Evolutionary conservation across 2,113 vertebrate species (phyloP).

Genomic region (Albula glossodonta): DNA sequence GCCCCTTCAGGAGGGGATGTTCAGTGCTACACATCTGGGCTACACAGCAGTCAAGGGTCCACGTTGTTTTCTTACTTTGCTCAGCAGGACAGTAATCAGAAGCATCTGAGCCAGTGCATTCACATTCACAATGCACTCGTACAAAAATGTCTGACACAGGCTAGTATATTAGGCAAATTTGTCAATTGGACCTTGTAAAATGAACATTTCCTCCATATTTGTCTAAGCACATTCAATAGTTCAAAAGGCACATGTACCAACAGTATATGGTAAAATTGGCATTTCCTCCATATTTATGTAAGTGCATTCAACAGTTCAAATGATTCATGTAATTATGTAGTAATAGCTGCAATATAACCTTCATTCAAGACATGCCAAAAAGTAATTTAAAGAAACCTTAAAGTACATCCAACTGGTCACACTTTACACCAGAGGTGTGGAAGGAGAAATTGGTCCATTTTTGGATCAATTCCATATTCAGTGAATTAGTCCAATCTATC

Average conservation of each 20-base stretch:
- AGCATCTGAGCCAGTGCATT: conserved; percentile 51
- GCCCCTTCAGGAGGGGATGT: not conserved
- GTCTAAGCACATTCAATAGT: not conserved
- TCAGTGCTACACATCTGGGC: conserved; percentile 4
- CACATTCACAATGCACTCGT: conserved; percentile 36
- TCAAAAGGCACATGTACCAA: not conserved
- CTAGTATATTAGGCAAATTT: not conserved
- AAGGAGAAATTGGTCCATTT: too few species aligned
- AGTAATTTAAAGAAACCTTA: too few species aligned
- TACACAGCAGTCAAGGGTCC: not conserved
- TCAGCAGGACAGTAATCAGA: conserved; percentile 47
- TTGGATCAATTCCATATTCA: too few species aligned
- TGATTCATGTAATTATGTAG: too few species aligned
- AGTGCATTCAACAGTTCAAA: too few species aligned
- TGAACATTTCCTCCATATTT: not conserved
- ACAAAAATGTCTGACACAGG: not conserved
- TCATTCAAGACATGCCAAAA: too few species aligned
- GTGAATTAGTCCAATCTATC: too few species aligned
- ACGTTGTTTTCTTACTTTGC: not conserved
- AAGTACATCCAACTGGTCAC: too few species aligned
- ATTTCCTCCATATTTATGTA: too few species aligned
- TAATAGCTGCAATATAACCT: too few species aligned
- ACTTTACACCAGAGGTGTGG: too few species aligned
- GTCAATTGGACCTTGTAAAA: not conserved
- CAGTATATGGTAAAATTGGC: not conserved